phyloP scores from a whole-genome alignment of 2,797 vertebrate genomes.

The Pipistrellus nathusii region DNA sequence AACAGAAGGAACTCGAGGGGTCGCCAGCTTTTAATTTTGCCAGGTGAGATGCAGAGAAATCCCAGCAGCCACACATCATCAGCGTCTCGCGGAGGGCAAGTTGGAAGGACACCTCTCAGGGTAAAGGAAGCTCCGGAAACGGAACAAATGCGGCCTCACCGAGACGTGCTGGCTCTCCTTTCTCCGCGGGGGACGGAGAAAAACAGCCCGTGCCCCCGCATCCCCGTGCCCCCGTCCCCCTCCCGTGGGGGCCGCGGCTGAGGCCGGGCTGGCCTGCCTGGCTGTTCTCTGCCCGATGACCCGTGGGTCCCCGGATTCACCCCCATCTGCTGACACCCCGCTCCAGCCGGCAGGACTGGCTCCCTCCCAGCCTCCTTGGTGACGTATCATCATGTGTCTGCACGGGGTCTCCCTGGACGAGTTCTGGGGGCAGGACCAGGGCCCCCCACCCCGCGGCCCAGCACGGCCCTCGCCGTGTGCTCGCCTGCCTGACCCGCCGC shows the following conservation, averaged over 20 bases:
- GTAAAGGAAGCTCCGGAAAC: not conserved
- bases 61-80: not conserved
- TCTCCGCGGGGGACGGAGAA: not conserved
- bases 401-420: not conserved
- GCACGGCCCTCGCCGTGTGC: fast-evolving
- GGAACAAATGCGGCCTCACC: not conserved
- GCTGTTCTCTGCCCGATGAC: not conserved
- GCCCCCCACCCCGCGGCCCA: not conserved
- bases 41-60: conserved; percentile 16
- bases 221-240: fast-evolving
- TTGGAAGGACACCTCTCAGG: not conserved
- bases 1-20: not conserved
- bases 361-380: not conserved
- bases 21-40: not conserved
- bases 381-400: fast-evolving
- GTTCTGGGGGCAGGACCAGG: not conserved
- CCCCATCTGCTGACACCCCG: fast-evolving
- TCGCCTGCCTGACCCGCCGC: fast-evolving
- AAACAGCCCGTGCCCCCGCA: fast-evolving
- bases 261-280: not conserved
- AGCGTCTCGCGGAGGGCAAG: not conserved
- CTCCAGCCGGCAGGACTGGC: not conserved
- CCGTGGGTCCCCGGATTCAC: not conserved
- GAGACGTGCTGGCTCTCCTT: no score
- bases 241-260: not conserved